A percentile compares a stretch with the other conserved stretches of the same genome.
Evolutionary conservation across 35 echinoderm and acorn worm species (phyloP).

Genomic region (Anneissia japonica): DNA sequence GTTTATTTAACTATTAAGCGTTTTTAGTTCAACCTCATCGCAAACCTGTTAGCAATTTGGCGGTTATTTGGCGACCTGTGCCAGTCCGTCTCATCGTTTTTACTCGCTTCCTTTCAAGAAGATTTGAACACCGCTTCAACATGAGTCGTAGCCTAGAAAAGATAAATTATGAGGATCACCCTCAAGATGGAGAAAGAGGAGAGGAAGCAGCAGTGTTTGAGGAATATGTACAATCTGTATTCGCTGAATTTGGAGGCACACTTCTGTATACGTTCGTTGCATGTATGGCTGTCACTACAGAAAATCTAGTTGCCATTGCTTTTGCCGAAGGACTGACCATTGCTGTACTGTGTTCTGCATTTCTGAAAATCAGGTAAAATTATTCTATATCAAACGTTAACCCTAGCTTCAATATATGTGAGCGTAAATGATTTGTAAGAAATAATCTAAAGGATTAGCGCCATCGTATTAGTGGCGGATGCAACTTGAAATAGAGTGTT

Average conservation of each 20-base stretch:
- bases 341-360: slow-evolving; percentile 80
- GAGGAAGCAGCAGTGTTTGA: slow-evolving; percentile 64
- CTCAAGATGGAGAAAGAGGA: slow-evolving; percentile 14
- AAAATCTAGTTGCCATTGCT: slow-evolving; percentile 64
- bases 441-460: background rate
- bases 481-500: too few species aligned
- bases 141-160: slow-evolving; percentile 4
- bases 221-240: slow-evolving; percentile 84
- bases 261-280: slow-evolving; percentile 75
- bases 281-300: slow-evolving; percentile 67
- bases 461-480: background rate
- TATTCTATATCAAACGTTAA: background rate
- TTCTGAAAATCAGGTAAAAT: slow-evolving; percentile 74
- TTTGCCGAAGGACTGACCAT: slow-evolving; percentile 86
- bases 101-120: background rate
- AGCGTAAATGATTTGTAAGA: background rate
- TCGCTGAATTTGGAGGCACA: slow-evolving; percentile 78
- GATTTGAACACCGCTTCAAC: background rate
- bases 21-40: background rate
- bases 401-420: background rate
- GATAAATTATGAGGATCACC: background rate
- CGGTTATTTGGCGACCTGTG: background rate
- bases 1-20: background rate
- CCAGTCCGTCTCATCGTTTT: background rate
- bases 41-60: background rate